Evolutionary conservation across 2,888 invertebrate species (phyloP).

Genomic region (Tetragnatha montana): DNA sequence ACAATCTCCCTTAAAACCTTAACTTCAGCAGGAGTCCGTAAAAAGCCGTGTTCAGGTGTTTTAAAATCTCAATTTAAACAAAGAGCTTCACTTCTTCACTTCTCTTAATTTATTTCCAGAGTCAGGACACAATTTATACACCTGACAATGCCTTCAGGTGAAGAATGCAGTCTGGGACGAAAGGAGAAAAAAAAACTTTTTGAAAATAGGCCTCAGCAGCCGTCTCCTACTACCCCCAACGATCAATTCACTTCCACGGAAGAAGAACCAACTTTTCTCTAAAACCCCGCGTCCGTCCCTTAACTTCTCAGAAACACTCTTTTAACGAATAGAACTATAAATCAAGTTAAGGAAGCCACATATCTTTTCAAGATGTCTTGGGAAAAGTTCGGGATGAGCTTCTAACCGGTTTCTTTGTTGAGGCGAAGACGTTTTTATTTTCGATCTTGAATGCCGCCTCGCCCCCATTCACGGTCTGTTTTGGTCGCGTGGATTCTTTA

Average conservation of each 20-base stretch:
- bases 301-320: neutral
- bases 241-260: neutral
- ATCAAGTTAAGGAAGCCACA: neutral
- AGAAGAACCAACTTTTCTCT: neutral
- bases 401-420: neutral
- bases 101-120: neutral
- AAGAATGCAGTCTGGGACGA: neutral
- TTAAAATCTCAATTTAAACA: no score
- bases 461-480: neutral
- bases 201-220: neutral
- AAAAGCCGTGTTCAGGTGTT: no score
- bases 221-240: neutral
- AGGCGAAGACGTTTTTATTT: neutral
- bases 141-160: neutral
- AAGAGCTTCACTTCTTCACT: neutral
- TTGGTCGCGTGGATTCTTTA: neutral
- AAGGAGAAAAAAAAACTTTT: neutral
- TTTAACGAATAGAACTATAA: conserved; percentile 1
- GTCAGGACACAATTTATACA: neutral
- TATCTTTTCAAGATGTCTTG: neutral
- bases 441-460: neutral
- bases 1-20: no score
- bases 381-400: neutral
- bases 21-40: no score
- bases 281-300: neutral